These are phyloP conservation scores for Pteruthius melanotis DNA, from an alignment of 2,113 vertebrate species.

Conservation along the genomic window DNA sequence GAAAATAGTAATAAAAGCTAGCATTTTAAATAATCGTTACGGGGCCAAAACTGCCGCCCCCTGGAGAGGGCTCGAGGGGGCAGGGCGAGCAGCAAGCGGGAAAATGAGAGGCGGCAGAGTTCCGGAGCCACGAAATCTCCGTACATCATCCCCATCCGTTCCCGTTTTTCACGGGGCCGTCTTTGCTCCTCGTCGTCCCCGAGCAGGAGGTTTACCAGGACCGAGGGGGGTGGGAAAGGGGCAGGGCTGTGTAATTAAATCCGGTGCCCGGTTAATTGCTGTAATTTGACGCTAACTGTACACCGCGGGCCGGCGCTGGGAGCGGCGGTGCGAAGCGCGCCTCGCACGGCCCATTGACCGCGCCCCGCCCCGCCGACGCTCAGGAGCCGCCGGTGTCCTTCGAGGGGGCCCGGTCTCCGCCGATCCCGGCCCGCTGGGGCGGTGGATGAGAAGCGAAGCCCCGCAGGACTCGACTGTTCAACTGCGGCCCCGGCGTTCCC, in stretches of 20 bases:
- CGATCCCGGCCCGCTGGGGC: neutral
- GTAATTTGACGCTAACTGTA: slow-evolving; percentile 57
- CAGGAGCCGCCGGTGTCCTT: neutral
- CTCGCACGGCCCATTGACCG: slow-evolving; percentile 37
- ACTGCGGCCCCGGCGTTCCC: neutral
- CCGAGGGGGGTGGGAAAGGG: neutral
- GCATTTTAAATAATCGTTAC: neutral
- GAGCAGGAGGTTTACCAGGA: neutral
- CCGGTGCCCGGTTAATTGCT: slow-evolving; percentile 37
- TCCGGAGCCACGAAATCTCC: neutral
- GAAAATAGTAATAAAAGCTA: neutral
- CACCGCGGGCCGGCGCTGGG: slow-evolving; percentile 1
- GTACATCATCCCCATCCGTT: neutral
- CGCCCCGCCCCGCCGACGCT: neutral
- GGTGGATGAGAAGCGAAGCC: accelerated
- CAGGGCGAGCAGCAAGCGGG: neutral
- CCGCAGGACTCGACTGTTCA: neutral
- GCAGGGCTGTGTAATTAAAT: slow-evolving; percentile 12
- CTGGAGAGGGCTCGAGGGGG: neutral
- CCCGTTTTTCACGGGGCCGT: neutral
- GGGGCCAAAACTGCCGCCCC: neutral
- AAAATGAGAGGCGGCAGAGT: neutral
- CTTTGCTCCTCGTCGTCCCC: neutral
- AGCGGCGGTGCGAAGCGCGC: neutral
- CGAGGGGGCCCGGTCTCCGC: neutral